Evolutionary conservation across 2,888 invertebrate genomes (phyloP).

Genomic region (Tachina grossa): DNA sequence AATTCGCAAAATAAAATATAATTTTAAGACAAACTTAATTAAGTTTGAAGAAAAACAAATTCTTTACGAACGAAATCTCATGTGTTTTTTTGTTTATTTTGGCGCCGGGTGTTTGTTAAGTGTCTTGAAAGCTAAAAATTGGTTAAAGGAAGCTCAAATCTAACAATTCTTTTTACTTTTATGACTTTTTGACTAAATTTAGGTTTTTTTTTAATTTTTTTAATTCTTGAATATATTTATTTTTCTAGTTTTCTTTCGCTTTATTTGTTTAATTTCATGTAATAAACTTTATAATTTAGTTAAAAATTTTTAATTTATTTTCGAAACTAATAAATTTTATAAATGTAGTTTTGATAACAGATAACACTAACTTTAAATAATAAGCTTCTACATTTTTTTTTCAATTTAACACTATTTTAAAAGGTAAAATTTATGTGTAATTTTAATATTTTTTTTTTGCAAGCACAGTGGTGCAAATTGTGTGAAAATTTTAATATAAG

Average conservation of each 20-base stretch:
- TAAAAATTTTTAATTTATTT: constrained; percentile 10
- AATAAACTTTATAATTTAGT: constrained; percentile 24
- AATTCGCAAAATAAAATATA: constrained; percentile 56
- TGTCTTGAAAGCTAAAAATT: constrained; percentile 3
- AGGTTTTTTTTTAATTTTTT: not conserved
- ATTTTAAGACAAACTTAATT: constrained; percentile 48
- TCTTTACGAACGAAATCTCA: constrained; percentile 14
- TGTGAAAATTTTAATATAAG: not conserved
- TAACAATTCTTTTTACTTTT: not conserved
- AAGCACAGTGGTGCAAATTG: constrained; percentile 28
- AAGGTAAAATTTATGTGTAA: constrained; percentile 27
- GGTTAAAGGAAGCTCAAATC: constrained; percentile 35
- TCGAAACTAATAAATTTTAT: constrained; percentile 59
- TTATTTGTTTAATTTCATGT: constrained; percentile 37
- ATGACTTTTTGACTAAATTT: constrained; percentile 1
- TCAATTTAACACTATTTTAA: constrained; percentile 29
- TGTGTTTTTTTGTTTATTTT: constrained; percentile 16
- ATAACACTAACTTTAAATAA: constrained; percentile 15
- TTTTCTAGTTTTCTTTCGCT: constrained; percentile 36
- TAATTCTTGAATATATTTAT: constrained; percentile 17
- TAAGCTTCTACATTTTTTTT: constrained; percentile 23
- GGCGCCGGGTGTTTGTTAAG: constrained; percentile 4
- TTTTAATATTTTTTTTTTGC: not conserved
- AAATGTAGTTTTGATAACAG: constrained; percentile 58
- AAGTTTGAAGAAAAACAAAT: constrained; percentile 23